Evolutionary conservation across 2,888 invertebrate species (phyloP), one percentile per base, ranked within the genome.

Genomic region (Agriopis leucophaearia): DNA sequence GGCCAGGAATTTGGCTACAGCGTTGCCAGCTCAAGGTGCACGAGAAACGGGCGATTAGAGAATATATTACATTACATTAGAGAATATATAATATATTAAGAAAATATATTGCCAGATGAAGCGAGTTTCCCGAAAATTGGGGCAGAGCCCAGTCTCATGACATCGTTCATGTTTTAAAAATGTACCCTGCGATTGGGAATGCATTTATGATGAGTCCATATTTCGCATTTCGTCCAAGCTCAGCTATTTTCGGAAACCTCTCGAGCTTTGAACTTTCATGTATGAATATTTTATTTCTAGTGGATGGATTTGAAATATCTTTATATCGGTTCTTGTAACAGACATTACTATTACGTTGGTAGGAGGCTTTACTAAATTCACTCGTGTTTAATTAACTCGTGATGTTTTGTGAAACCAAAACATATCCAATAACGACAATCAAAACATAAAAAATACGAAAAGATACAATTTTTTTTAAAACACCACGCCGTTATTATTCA

Each of bases 61-160:
- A 59, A 69, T 60, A 64, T 64, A 64, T 61, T 72, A 64, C 60
- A n/a, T n/a, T n/a, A n/a, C 18, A 38, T 60, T 9, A 59, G 27
- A 60, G 66, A 60, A 13, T 71, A 69, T 64, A 70, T 18, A 51
- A 68, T 40, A 40, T 47, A 63, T 60, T 59, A 51, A 64, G 8
- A 70, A 48, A 59, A 69, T 60, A 64, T 64, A 64, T 61, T 72
- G 66, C 60, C 66, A 69, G 70, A 70, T 74, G 70, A 74, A 71
- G 72, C 67, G 70, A 63, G 50, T 50, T 50, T 42, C 42, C 59
- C 50, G 59, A 18, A 67, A 66, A 71, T 67, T 66, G 66, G 56
- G 55, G 45, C 51, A 60, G 42, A 10, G 38, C 50, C 18, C 45
- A 66, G 56, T 38, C 48, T 13, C 36, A 12, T 67, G 67, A 60